Evolutionary conservation across 1,140 invertebrate genomes (phyloP), one percentile per base, ranked within the genome.

Genomic region (Meteorus sp.): DNA sequence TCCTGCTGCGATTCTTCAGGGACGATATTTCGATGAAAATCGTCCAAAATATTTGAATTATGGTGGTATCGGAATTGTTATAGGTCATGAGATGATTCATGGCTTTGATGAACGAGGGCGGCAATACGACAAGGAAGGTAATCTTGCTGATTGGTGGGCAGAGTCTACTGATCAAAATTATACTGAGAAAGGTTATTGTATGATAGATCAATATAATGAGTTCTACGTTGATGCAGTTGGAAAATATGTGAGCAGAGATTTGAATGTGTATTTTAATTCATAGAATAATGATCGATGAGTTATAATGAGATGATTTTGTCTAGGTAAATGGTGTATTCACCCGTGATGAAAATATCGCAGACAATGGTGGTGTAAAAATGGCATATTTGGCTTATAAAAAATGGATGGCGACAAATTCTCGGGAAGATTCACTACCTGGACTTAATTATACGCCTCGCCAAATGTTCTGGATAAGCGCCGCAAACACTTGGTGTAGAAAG

Each of bases 21-120:
- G 92, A 9, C 84, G 88, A 19, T 96, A 95, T 79, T 96, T 93
- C 75, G 86, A 85, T 41, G 86, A 87, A 31, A 85, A 92, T 52
- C 85, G 91, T 22, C 94, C 94, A 1, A 87, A 87, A 59, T 95
- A 95, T 66, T 88, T 96, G 84, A 97, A 97, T 72, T 96, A 91
- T 70, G 93, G 92, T 43, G 91, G 89, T 7, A 93, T 97, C 66
- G 94, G 94, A 3, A 93, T 92, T 67, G 90, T 95, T 2, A 94
- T 97, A 74, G 94, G 92, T 0, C 93, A 95, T 69, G 93, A 97
- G 82, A 92, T 97, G 43, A 95, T 93, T 0, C 94, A 97, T 72
- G 93, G 91, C 7, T 96, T 95, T 72, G 93, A 96, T 77, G 92
- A 94, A 72, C 88, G 92, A 75, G 90, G 91, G 31, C 84, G 93